A percentile compares a stretch with the other conserved stretches of the same genome.
These are phyloP conservation scores for Hydrolagus affinis DNA, from an alignment of 2,113 vertebrate species.

Conservation along the genomic window DNA sequence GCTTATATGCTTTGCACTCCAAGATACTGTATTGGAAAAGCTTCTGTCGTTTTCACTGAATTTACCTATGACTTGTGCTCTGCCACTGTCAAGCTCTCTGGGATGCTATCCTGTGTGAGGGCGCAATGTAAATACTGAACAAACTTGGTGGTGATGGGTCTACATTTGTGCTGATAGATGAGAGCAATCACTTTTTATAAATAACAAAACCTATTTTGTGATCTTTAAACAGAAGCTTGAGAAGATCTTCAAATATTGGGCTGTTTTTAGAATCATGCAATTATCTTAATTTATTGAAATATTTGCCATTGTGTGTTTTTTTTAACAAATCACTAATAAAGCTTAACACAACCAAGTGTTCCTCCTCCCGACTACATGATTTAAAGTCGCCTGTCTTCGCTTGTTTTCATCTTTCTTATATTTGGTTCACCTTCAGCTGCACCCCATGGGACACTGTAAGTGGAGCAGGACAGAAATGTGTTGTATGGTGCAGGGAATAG, in stretches of 20 bases:
- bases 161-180: background rate
- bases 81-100: too few relatives aligned
- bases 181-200: background rate
- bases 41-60: too few relatives aligned
- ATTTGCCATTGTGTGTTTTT: constrained; percentile 15
- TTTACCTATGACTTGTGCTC: too few relatives aligned
- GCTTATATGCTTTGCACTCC: background rate
- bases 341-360: background rate
- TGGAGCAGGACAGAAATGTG: too few relatives aligned
- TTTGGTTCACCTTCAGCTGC: background rate
- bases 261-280: background rate
- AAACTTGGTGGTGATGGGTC: background rate
- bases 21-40: background rate
- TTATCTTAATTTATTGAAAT: constrained; percentile 18
- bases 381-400: background rate
- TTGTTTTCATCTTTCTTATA: too few relatives aligned
- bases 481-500: too few relatives aligned
- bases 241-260: background rate
- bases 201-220: background rate
- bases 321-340: constrained; percentile 26
- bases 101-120: too few relatives aligned
- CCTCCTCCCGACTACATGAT: too few relatives aligned
- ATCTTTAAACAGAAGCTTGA: background rate
- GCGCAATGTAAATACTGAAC: background rate
- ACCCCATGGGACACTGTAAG: background rate